Conservation (phyloP, 2,797 vertebrate species). For the Toxotes lorentzi region DNA sequence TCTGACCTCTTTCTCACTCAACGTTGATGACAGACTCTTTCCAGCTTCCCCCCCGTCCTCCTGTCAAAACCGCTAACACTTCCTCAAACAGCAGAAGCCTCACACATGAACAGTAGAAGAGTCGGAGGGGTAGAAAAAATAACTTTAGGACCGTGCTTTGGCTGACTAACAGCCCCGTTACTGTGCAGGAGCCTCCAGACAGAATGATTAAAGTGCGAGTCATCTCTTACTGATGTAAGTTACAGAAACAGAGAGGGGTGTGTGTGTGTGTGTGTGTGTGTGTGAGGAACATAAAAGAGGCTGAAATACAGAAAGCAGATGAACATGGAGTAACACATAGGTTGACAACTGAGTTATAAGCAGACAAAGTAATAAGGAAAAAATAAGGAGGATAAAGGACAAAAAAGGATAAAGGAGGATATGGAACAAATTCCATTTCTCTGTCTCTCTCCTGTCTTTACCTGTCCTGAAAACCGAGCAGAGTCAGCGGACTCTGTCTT, state of each 20-base stretch:
- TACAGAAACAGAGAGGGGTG: constrained; percentile 18
- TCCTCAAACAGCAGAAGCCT: constrained; percentile 39
- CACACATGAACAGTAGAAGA: not conserved
- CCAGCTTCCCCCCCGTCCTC: constrained; percentile 26
- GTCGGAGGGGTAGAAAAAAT: not conserved
- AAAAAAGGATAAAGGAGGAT: too few relatives aligned
- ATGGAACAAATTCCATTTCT: too few relatives aligned
- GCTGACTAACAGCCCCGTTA: constrained; percentile 18
- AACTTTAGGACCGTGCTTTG: not conserved
- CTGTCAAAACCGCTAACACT: constrained; percentile 46
- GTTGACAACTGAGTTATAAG: constrained; percentile 8
- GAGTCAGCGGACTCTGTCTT: constrained; percentile 31
- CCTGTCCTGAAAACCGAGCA: too few relatives aligned
- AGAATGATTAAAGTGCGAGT: constrained; percentile 52
- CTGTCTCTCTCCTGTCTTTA: too few relatives aligned
- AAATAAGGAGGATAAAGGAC: constrained; percentile 15
- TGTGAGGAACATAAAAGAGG: constrained; percentile 24
- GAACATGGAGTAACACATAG: not conserved
- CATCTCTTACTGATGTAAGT: constrained; percentile 50
- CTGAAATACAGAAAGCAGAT: constrained; percentile 32
- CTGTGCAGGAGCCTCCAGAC: constrained; percentile 30
- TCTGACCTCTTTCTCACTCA: constrained; percentile 41
- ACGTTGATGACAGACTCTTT: constrained; percentile 46
- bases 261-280: not conserved
- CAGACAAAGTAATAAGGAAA: not conserved